A percentile compares a stretch with the other conserved stretches of the same genome.
Conservation (phyloP, 2,797 vertebrate genomes). For the Scomberomorus guttatus region DNA sequence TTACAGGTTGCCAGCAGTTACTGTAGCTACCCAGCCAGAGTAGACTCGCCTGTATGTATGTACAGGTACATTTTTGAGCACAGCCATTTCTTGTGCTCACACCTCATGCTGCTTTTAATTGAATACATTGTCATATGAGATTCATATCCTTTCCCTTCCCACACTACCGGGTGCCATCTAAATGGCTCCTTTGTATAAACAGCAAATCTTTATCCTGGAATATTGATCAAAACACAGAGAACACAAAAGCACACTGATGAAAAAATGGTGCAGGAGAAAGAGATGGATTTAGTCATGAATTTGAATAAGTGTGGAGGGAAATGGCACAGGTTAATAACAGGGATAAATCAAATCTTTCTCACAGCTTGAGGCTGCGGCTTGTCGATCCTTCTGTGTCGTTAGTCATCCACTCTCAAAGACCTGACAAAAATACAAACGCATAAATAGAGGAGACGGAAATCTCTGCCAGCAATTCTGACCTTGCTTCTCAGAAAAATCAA, state of each 20-base stretch:
- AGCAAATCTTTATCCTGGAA: conserved; percentile 66
- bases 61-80: conserved; percentile 32
- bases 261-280: conserved; percentile 31
- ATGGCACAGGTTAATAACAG: conserved; percentile 79
- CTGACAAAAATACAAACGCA: conserved; percentile 77
- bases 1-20: conserved; percentile 6
- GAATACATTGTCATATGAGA: conserved; percentile 65
- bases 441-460: conserved; percentile 70
- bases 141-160: conserved; percentile 54
- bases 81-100: conserved; percentile 31
- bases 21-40: neutral
- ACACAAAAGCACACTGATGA: conserved; percentile 40
- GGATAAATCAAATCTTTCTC: conserved; percentile 79
- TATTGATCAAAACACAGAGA: conserved; percentile 67
- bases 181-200: conserved; percentile 70
- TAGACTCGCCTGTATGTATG: conserved; percentile 7
- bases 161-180: conserved; percentile 42
- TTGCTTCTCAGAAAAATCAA: conserved; percentile 67
- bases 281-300: conserved; percentile 74
- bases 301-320: conserved; percentile 72
- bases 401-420: conserved; percentile 76
- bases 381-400: conserved; percentile 73
- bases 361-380: conserved; percentile 70
- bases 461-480: conserved; percentile 68
- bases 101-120: conserved; percentile 67